These are phyloP conservation scores for Chelmon rostratus DNA, from an alignment of 2,797 vertebrate species.

Conservation along the genomic window DNA sequence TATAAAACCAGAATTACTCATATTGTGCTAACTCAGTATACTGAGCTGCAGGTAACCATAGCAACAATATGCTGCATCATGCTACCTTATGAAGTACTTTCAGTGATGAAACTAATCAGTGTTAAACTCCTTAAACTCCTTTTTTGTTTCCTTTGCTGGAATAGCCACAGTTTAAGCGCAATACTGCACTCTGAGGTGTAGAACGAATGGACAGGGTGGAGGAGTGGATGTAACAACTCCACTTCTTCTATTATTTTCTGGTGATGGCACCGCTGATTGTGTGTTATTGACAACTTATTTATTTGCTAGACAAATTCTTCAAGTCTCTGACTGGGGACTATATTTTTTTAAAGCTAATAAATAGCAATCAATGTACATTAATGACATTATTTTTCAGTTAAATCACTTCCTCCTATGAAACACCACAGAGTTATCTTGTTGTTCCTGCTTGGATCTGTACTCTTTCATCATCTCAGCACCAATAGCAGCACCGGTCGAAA, in stretches of 20 bases:
- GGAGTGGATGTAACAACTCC: not conserved
- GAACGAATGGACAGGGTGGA: no score
- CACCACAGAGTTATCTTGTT: not conserved
- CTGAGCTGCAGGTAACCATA: no score
- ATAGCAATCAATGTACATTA: not conserved
- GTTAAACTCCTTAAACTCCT: not conserved
- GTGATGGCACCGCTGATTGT: no score
- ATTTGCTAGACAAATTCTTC: no score
- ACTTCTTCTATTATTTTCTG: no score
- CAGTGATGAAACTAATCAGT: no score
- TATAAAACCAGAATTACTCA: no score
- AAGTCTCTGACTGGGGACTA: not conserved
- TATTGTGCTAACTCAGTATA: not conserved
- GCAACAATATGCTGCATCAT: no score
- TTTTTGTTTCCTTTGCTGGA: no score
- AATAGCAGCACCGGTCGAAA: no score
- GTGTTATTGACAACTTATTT: not conserved
- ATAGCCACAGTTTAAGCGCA: not conserved
- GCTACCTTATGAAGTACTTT: no score
- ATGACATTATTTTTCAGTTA: not conserved
- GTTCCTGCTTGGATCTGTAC: not conserved
- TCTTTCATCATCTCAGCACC: constrained; percentile 6
- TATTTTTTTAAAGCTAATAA: not conserved
- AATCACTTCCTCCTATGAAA: not conserved
- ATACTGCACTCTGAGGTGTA: not conserved